These are phyloP conservation scores for Melinaea menophilus DNA, from an alignment of 2,888 invertebrate species.

Conservation along the genomic window DNA sequence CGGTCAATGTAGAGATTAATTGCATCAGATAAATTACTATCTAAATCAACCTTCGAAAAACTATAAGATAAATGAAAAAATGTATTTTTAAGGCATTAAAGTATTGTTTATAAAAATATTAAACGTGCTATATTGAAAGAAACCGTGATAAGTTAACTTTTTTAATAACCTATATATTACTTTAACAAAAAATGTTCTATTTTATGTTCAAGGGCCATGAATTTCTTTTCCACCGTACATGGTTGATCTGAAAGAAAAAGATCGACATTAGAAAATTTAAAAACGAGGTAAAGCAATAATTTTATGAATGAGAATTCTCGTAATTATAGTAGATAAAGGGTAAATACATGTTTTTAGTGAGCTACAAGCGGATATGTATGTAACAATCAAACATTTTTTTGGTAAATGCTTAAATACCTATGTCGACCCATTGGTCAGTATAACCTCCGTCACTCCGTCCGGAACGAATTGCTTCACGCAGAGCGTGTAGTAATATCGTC, in stretches of 20 bases:
- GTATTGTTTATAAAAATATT: no score
- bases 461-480: constrained; percentile 82
- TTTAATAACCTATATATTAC: constrained; percentile 8
- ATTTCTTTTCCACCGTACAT: constrained; percentile 72
- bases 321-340: background rate
- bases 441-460: constrained; percentile 81
- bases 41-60: no score
- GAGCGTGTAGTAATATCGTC: constrained; percentile 78
- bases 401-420: constrained; percentile 59
- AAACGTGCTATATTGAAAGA: no score
- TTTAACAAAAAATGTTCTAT: constrained; percentile 30
- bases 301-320: background rate
- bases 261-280: background rate
- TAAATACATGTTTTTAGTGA: no score
- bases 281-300: constrained; percentile 18
- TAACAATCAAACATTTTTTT: no score
- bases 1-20: no score
- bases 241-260: constrained; percentile 53
- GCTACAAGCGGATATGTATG: no score
- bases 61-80: no score
- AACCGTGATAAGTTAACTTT: no score
- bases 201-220: constrained; percentile 57
- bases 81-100: no score
- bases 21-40: no score
- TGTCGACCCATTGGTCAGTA: constrained; percentile 75